Conservation (phyloP, 2,888 invertebrate species). For the Barypeithes pellucidus region DNA sequence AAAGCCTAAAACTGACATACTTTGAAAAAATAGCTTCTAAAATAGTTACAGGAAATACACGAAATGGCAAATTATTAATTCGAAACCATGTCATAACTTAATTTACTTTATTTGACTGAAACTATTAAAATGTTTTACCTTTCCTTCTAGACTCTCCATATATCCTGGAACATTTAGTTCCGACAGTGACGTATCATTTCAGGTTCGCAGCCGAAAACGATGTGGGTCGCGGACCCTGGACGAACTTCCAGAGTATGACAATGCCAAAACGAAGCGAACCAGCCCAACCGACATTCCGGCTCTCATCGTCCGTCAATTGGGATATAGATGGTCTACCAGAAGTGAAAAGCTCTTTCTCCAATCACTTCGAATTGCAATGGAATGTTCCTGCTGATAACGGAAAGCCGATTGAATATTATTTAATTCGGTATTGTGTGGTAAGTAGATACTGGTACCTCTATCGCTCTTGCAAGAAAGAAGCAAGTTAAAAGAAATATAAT, state of each 20-base stretch:
- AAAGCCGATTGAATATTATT: slow-evolving; percentile 88
- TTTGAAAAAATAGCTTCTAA: too few relatives aligned
- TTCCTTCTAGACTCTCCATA: slow-evolving; percentile 78
- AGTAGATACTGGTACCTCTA: too few relatives aligned
- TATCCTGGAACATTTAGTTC: slow-evolving; percentile 84
- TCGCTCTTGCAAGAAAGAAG: too few relatives aligned
- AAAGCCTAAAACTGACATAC: too few relatives aligned
- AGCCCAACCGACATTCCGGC: slow-evolving; percentile 79
- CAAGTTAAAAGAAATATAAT: too few relatives aligned
- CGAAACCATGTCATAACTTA: too few relatives aligned
- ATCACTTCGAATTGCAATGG: slow-evolving; percentile 89
- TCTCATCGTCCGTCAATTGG: slow-evolving; percentile 68
- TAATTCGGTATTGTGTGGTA: slow-evolving; percentile 87
- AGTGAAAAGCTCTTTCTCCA: slow-evolving; percentile 78
- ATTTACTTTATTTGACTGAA: too few relatives aligned
- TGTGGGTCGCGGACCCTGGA: slow-evolving; percentile 86
- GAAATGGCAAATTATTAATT: too few relatives aligned
- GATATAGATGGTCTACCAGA: slow-evolving; percentile 70
- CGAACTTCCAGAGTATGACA: slow-evolving; percentile 70
- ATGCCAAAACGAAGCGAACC: slow-evolving; percentile 87
- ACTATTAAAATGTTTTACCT: too few relatives aligned
- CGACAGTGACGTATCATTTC: slow-evolving; percentile 85
- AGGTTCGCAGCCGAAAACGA: slow-evolving; percentile 89
- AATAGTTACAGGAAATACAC: too few relatives aligned
- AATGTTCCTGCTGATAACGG: slow-evolving; percentile 91